A percentile compares a stretch with the other conserved stretches of the same genome.
phyloP scores from a whole-genome alignment of 2,888 invertebrate species.

The Balanococcus diminutus region DNA sequence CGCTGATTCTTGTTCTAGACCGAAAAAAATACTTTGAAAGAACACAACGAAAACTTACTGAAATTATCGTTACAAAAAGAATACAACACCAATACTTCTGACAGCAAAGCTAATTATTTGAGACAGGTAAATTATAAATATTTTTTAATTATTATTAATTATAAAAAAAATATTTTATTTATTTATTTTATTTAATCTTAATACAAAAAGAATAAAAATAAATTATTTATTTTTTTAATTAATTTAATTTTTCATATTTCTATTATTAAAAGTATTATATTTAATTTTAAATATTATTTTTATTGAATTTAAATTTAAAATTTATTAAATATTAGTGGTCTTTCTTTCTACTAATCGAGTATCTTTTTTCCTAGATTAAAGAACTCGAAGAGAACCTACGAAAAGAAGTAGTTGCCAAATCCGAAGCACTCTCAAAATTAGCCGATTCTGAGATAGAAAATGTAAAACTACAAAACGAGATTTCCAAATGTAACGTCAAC shows the following conservation, averaged over 20 bases:
- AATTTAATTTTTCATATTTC: too few species aligned
- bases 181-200: too few species aligned
- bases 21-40: slow-evolving; percentile 49
- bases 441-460: slow-evolving; percentile 42
- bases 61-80: slow-evolving; percentile 48
- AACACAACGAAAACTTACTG: slow-evolving; percentile 50
- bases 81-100: not conserved
- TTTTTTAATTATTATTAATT: not conserved
- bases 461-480: slow-evolving; percentile 38
- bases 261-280: too few species aligned
- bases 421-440: slow-evolving; percentile 25
- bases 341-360: too few species aligned
- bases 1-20: slow-evolving; percentile 1
- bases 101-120: slow-evolving; percentile 29
- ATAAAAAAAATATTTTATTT: too few species aligned
- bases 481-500: not conserved
- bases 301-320: too few species aligned
- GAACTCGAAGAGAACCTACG: slow-evolving; percentile 47
- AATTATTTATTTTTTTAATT: too few species aligned
- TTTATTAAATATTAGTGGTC: too few species aligned
- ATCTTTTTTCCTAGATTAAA: slow-evolving; percentile 13
- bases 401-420: slow-evolving; percentile 45
- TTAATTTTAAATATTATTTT: too few species aligned
- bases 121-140: slow-evolving; percentile 27
- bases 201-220: too few species aligned